phyloP scores from a whole-genome alignment of 2,797 vertebrate genomes.

The Poecilia gillii region DNA sequence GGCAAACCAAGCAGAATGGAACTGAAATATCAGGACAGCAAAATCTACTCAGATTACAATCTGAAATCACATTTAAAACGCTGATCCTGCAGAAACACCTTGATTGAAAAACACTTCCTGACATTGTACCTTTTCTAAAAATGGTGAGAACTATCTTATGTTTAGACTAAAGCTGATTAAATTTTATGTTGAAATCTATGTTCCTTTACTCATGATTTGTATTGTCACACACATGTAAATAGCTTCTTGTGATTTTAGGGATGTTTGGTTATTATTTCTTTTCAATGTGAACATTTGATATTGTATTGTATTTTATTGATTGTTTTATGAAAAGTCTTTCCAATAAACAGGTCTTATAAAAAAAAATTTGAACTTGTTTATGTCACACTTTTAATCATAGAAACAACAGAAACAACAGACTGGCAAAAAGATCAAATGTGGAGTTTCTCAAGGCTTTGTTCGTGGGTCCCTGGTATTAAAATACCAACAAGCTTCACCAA shows the following conservation, averaged over 20 bases:
- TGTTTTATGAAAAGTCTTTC: not conserved
- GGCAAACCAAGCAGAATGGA: conserved; percentile 40
- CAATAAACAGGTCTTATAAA: not conserved
- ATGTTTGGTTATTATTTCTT: not conserved
- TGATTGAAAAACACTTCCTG: conserved; percentile 4
- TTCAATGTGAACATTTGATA: not conserved
- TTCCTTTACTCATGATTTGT: not conserved
- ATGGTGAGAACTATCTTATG: not conserved
- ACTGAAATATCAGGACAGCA: conserved; percentile 19
- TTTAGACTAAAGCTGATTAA: not conserved
- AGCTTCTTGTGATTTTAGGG: not conserved
- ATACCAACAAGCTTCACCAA: not conserved
- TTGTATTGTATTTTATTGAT: not conserved
- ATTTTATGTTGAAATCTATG: not conserved
- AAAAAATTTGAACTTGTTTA: not conserved
- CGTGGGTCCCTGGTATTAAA: not conserved
- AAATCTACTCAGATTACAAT: conserved; percentile 43
- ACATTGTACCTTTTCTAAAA: conserved; percentile 18
- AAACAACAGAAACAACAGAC: not conserved
- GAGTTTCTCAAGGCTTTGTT: not conserved
- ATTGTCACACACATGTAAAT: not conserved
- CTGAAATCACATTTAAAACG: conserved; percentile 42
- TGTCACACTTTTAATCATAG: not conserved
- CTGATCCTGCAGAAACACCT: conserved; percentile 9
- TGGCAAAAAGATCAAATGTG: not conserved